Percentiles rank a stretch among this genome's conserved stretches.
These are phyloP conservation scores for Oasisia sp. DNA, from an alignment of 2,888 invertebrate genomes.

Conservation along the genomic window DNA sequence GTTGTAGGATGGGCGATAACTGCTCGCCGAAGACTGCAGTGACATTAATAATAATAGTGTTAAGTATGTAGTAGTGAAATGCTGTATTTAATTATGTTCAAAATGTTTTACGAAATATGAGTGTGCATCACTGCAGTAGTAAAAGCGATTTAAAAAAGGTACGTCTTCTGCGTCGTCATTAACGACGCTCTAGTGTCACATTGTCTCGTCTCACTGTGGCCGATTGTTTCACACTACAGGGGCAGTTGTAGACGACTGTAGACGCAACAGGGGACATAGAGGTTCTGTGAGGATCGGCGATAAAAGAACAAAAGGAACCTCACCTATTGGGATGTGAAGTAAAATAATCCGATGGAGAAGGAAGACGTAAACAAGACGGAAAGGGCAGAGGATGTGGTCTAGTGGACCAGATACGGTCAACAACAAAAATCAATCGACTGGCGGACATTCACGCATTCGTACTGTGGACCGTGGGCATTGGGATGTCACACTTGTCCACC, in stretches of 20 bases:
- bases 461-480: not conserved
- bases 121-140: no score
- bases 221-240: not conserved
- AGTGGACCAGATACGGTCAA: not conserved
- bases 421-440: not conserved
- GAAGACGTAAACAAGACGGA: not conserved
- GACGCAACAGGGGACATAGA: no score
- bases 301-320: not conserved
- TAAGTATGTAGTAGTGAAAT: no score
- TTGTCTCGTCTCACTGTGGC: no score
- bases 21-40: not conserved
- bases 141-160: no score
- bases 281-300: not conserved
- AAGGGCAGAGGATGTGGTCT: not conserved
- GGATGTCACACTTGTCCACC: not conserved
- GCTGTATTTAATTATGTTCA: no score
- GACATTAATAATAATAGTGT: not conserved
- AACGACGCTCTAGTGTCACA: no score
- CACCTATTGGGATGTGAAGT: not conserved
- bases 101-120: no score
- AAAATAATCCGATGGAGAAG: not conserved
- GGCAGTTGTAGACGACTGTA: not conserved
- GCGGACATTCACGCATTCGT: not conserved
- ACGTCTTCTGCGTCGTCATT: no score
- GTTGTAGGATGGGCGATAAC: not conserved